A percentile compares a stretch with the other conserved stretches of the same genome.
Conservation (phyloP, 2,113 vertebrate species). For the human region DNA sequence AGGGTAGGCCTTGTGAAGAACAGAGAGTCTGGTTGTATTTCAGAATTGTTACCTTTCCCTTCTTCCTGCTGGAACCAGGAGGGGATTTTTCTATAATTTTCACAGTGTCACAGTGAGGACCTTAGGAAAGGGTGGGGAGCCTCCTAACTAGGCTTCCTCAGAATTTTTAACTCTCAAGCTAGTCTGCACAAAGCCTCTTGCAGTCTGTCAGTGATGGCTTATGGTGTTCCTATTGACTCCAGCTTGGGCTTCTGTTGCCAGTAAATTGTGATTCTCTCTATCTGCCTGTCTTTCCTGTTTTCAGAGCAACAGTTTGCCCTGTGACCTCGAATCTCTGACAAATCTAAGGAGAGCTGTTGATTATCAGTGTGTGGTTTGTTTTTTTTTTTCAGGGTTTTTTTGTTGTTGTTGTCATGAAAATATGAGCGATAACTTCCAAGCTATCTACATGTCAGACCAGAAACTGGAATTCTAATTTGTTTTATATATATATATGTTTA, state of each 20-base stretch:
- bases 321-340: neutral
- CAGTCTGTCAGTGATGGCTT: neutral
- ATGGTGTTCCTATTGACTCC: neutral
- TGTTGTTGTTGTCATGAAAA: neutral
- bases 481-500: neutral
- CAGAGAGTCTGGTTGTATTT: neutral
- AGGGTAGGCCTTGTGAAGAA: neutral
- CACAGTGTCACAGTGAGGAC: neutral
- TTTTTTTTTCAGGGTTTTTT: neutral
- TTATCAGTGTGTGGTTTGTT: neutral
- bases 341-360: neutral
- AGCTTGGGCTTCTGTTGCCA: neutral
- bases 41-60: neutral
- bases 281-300: neutral
- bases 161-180: neutral
- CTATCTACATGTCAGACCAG: neutral
- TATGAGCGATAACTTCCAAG: neutral
- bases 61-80: neutral
- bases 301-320: neutral
- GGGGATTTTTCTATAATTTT: neutral
- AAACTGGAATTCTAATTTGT: neutral
- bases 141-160: neutral
- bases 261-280: neutral
- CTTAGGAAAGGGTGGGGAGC: neutral
- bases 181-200: neutral